These are phyloP conservation scores for Agrotis clavis DNA, from an alignment of 2,888 invertebrate species.

Conservation along the genomic window DNA sequence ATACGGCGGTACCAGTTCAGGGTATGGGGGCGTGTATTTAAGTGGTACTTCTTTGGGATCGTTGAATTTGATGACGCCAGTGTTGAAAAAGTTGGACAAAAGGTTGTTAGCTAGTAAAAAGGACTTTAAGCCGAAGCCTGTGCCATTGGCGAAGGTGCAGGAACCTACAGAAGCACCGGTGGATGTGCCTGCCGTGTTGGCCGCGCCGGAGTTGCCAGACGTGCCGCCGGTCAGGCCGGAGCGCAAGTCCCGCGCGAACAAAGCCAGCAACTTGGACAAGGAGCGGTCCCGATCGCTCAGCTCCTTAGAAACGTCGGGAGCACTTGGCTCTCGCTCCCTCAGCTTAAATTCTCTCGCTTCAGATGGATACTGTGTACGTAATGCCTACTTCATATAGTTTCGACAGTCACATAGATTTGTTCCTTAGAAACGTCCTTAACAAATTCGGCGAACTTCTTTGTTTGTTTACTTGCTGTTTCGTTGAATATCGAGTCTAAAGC, in stretches of 20 bases:
- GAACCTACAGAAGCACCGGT: conserved; percentile 65
- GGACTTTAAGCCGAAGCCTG: conserved; percentile 87
- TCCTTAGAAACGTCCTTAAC: background rate
- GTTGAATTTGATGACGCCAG: conserved; percentile 91
- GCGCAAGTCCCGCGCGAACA: conserved; percentile 77
- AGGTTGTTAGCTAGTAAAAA: conserved; percentile 87
- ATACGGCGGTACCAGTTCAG: conserved; percentile 92
- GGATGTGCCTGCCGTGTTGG: conserved; percentile 51
- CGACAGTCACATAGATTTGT: background rate
- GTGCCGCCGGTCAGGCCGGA: conserved; percentile 83
- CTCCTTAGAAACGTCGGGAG: conserved; percentile 78
- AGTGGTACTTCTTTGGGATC: conserved; percentile 91
- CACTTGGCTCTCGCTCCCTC: conserved; percentile 90
- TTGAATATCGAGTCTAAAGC: background rate
- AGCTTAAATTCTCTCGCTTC: conserved; percentile 94
- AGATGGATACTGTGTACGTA: conserved; percentile 96
- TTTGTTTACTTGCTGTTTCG: conserved; percentile 23
- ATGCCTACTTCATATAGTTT: background rate
- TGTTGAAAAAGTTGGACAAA: conserved; percentile 88
- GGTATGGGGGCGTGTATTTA: conserved; percentile 93
- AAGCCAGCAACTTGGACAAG: conserved; percentile 78
- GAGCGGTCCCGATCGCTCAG: conserved; percentile 86
- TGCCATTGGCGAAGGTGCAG: conserved; percentile 81
- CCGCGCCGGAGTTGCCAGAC: conserved; percentile 53
- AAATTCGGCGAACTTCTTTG: background rate